These are phyloP conservation scores for Tapera naevia DNA, from an alignment of 2,797 vertebrate species.

Conservation along the genomic window DNA sequence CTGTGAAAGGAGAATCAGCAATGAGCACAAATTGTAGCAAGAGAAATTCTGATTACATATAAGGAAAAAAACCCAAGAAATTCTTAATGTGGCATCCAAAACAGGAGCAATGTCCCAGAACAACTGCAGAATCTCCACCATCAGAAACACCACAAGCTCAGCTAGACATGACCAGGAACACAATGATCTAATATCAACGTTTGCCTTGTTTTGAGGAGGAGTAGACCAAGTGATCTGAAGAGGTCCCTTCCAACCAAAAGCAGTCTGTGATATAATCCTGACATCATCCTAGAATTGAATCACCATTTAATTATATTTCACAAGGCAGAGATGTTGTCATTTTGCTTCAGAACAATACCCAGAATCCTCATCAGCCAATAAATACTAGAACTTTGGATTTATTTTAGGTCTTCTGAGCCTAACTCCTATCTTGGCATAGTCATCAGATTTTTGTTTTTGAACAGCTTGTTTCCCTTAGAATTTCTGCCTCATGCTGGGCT, in stretches of 20 bases:
- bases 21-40: background rate
- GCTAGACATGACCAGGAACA: background rate
- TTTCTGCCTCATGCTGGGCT: conserved; percentile 50
- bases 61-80: background rate
- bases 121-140: background rate
- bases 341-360: background rate
- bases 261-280: background rate
- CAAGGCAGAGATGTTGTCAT: background rate
- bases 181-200: background rate
- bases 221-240: background rate
- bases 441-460: conserved; percentile 54
- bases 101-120: background rate
- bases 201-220: background rate
- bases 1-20: background rate
- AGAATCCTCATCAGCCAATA: background rate
- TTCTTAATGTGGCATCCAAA: background rate
- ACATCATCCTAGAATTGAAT: background rate
- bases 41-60: background rate
- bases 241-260: background rate
- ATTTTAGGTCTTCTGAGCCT: conserved; percentile 4
- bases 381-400: conserved; percentile 8
- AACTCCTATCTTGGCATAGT: conserved; percentile 34
- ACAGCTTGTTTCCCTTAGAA: conserved; percentile 59
- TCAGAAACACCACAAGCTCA: background rate
- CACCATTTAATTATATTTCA: background rate